phyloP scores from a whole-genome alignment of 2,888 invertebrate species.

The Heliconius ismenius region DNA sequence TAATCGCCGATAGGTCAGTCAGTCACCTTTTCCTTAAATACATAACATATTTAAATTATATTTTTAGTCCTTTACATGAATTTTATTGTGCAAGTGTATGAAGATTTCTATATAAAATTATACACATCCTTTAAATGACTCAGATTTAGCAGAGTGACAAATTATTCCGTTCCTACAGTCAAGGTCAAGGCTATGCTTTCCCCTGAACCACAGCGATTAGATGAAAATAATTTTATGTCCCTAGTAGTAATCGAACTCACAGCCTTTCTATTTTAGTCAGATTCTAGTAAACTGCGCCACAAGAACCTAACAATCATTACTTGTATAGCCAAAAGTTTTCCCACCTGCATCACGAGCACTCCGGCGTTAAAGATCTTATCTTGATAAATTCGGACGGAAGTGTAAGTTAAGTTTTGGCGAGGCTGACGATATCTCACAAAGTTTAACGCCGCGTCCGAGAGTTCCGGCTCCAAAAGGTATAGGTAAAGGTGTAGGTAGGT shows the following conservation, averaged over 20 bases:
- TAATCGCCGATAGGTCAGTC: slow-evolving; percentile 5
- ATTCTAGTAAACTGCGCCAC: not conserved
- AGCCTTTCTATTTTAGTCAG: no score
- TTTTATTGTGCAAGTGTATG: not conserved
- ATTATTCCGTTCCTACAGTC: no score
- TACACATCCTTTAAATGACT: no score
- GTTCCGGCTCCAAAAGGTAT: slow-evolving; percentile 2
- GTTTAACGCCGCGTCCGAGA: slow-evolving; percentile 20
- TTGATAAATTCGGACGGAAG: slow-evolving; percentile 17
- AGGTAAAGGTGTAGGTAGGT: no score
- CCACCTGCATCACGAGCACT: not conserved
- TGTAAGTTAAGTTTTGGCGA: slow-evolving; percentile 5
- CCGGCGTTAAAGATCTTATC: slow-evolving; percentile 13
- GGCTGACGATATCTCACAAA: slow-evolving; percentile 16
- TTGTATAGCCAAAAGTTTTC: not conserved
- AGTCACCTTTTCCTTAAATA: not conserved
- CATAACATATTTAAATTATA: slow-evolving; percentile 1
- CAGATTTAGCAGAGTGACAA: no score
- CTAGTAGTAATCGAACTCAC: no score
- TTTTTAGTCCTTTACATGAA: not conserved
- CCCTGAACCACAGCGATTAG: no score
- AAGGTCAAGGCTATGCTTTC: no score
- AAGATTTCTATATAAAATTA: no score
- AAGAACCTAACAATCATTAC: not conserved
- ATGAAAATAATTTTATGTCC: no score